phyloP scores from a whole-genome alignment of 2,113 vertebrate genomes.

The Galeopterus variegatus region DNA sequence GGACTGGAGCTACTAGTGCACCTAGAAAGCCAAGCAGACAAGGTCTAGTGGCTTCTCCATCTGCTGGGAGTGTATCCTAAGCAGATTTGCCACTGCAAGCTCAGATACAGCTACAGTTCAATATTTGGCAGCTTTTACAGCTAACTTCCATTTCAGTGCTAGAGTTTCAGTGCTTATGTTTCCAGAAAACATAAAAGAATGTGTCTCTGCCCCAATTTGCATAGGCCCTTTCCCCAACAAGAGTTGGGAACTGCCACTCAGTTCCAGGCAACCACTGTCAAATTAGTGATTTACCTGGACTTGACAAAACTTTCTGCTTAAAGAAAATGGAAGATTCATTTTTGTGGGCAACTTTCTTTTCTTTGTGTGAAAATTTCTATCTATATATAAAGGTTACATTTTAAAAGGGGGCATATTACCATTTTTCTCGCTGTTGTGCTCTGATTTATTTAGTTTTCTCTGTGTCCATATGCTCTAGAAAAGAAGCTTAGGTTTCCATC shows the following conservation, averaged over 20 bases:
- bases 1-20: background rate
- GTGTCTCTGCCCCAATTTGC: background rate
- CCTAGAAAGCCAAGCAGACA: background rate
- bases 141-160: background rate
- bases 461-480: background rate
- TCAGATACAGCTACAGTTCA: background rate
- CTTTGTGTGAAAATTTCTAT: background rate
- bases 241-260: background rate
- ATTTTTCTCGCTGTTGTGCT: background rate
- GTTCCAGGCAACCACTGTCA: background rate
- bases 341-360: background rate
- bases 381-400: background rate
- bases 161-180: background rate
- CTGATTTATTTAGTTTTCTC: background rate
- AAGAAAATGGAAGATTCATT: constrained; percentile 8
- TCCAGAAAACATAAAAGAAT: constrained; percentile 20
- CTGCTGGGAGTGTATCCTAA: background rate
- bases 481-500: background rate
- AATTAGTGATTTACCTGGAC: background rate
- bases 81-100: background rate
- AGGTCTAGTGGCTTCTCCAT: background rate
- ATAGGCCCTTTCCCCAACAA: background rate
- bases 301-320: background rate
- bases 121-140: background rate
- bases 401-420: background rate